These are phyloP conservation scores for Pampus argenteus DNA, from an alignment of 2,797 vertebrate species.

Conservation along the genomic window DNA sequence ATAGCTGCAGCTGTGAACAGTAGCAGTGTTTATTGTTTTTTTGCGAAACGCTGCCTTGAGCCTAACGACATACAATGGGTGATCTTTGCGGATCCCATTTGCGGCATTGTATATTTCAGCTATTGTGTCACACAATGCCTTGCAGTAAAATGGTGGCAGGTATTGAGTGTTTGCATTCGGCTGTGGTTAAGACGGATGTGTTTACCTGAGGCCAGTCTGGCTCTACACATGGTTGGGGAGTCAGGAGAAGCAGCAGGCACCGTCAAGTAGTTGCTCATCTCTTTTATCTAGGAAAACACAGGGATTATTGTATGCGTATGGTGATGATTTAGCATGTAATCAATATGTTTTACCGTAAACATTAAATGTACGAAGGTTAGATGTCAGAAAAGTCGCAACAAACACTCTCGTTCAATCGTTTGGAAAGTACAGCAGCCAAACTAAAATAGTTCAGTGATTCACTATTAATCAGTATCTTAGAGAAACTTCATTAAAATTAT, in stretches of 20 bases:
- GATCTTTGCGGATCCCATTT: neutral
- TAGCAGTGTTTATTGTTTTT: constrained; percentile 11
- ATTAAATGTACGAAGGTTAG: neutral
- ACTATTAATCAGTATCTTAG: constrained; percentile 15
- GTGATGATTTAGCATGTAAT: neutral
- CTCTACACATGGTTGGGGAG: constrained; percentile 91
- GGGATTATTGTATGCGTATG: neutral
- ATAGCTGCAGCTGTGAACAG: constrained; percentile 41
- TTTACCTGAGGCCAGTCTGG: constrained; percentile 93
- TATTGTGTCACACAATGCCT: neutral
- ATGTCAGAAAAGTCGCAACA: neutral
- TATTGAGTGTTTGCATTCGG: constrained; percentile 12
- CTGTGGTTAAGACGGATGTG: constrained; percentile 5
- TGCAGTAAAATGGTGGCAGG: constrained; percentile 18
- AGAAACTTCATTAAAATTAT: constrained; percentile 36
- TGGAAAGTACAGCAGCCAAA: neutral
- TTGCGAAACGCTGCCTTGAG: neutral
- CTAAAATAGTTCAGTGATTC: constrained; percentile 6
- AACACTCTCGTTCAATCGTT: constrained; percentile 4
- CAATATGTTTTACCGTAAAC: neutral
- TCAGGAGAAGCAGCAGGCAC: constrained; percentile 90
- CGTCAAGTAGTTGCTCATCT: constrained; percentile 93
- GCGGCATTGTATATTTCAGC: neutral
- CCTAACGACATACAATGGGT: neutral
- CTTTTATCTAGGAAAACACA: constrained; percentile 67